Conservation (phyloP, 1,140 invertebrate genomes). For the Brachionus asplanchnoidis region DNA sequence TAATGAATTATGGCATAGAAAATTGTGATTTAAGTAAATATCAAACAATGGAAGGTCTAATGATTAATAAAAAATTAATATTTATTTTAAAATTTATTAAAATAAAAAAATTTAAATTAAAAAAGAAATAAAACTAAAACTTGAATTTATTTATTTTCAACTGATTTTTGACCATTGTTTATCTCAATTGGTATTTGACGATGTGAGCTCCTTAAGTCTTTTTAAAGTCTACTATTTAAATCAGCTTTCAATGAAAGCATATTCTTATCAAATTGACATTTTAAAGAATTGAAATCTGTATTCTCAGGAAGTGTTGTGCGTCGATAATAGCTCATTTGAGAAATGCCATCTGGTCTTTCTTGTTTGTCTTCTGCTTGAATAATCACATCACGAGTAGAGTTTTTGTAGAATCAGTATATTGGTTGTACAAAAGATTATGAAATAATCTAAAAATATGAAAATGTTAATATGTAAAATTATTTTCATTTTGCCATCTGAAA, state of each 20-base stretch:
- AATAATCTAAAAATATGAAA: too few species aligned
- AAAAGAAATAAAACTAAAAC: neutral
- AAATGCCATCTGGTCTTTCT: neutral
- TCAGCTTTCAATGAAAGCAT: neutral
- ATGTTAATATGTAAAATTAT: too few species aligned
- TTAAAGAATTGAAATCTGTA: neutral
- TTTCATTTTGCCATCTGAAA: too few species aligned
- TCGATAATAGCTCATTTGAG: neutral
- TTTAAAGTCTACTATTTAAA: neutral
- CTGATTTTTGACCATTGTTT: neutral
- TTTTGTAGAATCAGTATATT: too few species aligned
- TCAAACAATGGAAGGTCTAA: too few species aligned
- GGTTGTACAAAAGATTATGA: too few species aligned
- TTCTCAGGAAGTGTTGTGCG: neutral
- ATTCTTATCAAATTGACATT: neutral
- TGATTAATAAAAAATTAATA: too few species aligned
- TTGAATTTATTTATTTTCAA: neutral
- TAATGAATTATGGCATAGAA: too few species aligned
- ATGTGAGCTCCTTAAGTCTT: neutral
- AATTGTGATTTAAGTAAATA: too few species aligned
- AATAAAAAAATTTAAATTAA: neutral
- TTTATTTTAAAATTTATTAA: neutral
- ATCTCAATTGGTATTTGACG: neutral
- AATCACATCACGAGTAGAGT: too few species aligned
- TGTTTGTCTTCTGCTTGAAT: constrained; percentile 2